Evolutionary conservation across 2,113 vertebrate genomes (phyloP).

Genomic region (Terrapene triunguis): DNA sequence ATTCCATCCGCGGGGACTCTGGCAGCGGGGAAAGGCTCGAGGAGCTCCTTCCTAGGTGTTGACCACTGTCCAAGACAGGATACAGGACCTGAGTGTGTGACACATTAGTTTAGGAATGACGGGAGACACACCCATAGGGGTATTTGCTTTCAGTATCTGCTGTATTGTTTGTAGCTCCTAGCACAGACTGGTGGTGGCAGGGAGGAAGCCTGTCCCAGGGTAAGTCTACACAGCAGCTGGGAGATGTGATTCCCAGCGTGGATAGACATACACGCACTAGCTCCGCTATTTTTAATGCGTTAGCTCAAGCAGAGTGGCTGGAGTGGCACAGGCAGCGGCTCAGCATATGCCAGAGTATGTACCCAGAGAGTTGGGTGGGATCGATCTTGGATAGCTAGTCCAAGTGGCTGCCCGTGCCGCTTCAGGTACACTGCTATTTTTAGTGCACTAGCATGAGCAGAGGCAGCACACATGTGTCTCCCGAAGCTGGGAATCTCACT

Average conservation of each 20-base stretch:
- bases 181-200: fast-evolving
- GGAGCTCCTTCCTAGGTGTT: not conserved
- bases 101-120: not conserved
- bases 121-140: fast-evolving
- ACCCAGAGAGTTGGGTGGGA: not conserved
- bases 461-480: not conserved
- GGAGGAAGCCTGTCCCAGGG: not conserved
- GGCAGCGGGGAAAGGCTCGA: not conserved
- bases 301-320: not conserved
- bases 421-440: not conserved
- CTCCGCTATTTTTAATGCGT: too few relatives aligned
- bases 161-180: not conserved
- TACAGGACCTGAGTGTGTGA: not conserved
- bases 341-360: not conserved
- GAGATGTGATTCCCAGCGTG: too few relatives aligned
- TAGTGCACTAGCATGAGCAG: not conserved
- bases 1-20: not conserved
- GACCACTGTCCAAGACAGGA: not conserved
- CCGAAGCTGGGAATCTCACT: not conserved
- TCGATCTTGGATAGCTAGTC: not conserved
- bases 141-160: not conserved
- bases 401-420: not conserved
- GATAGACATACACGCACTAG: too few relatives aligned
- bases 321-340: not conserved
- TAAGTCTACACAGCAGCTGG: not conserved